These are phyloP conservation scores for Drosophila ananassae DNA, from an alignment of 1,140 invertebrate genomes.

Conservation along the genomic window DNA sequence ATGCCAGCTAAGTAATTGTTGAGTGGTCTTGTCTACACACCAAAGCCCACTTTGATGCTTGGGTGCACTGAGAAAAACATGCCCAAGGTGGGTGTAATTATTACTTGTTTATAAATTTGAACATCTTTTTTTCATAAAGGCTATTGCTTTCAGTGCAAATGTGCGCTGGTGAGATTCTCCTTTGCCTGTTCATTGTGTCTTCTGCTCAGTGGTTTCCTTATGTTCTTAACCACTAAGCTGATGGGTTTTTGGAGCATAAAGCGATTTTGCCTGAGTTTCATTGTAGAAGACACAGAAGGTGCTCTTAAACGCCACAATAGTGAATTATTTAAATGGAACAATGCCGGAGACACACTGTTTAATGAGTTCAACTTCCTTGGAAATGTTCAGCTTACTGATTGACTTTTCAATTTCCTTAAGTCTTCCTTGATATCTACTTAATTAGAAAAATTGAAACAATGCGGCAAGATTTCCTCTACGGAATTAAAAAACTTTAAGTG, in stretches of 20 bases:
- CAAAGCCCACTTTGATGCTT: not conserved
- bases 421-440: conserved; percentile 2
- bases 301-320: conserved; percentile 13
- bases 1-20: conserved; percentile 54
- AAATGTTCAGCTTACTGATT: conserved; percentile 9
- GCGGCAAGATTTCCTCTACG: not conserved
- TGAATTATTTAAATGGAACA: conserved; percentile 24
- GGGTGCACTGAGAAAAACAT: conserved; percentile 2
- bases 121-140: not conserved
- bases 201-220: conserved; percentile 55
- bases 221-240: conserved; percentile 57
- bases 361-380: conserved; percentile 7
- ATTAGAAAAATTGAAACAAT: conserved; percentile 36
- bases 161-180: not conserved
- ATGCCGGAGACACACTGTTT: not conserved
- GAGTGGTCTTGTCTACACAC: conserved; percentile 6
- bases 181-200: conserved; percentile 28
- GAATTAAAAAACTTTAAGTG: conserved; percentile 45
- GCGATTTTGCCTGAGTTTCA: conserved; percentile 16
- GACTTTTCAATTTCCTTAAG: conserved; percentile 27
- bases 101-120: not conserved
- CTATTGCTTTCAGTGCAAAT: conserved; percentile 13
- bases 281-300: conserved; percentile 21
- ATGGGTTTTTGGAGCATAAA: conserved; percentile 42
- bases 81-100: not conserved